A percentile compares a stretch with the other conserved stretches of the same genome.
phyloP scores from a whole-genome alignment of 2,113 vertebrate genomes.

The Spea bombifrons region DNA sequence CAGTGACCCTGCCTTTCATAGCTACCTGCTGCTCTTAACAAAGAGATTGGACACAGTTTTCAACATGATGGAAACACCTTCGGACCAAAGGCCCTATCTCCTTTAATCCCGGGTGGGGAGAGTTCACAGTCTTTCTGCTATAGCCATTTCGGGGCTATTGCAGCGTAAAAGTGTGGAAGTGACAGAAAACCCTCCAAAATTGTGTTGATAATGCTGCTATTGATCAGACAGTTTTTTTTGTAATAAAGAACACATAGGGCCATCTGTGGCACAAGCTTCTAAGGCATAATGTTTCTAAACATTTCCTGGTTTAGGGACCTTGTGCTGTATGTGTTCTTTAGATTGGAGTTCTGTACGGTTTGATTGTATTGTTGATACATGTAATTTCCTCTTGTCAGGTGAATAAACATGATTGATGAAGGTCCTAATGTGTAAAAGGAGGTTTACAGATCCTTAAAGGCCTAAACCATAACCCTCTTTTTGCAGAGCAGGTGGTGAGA shows the following conservation, averaged over 20 bases:
- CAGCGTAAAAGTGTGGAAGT: rapidly evolving
- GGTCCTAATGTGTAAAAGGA: constrained; percentile 13
- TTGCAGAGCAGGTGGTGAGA: constrained; percentile 6
- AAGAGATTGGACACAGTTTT: constrained; percentile 87
- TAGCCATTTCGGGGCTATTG: constrained; percentile 17
- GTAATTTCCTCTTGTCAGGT: constrained; percentile 35
- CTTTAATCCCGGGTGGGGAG: constrained; percentile 16
- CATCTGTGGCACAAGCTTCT: constrained; percentile 41
- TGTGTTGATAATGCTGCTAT: background rate
- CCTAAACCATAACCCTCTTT: constrained; percentile 20
- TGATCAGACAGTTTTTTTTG: constrained; percentile 23
- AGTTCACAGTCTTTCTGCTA: constrained; percentile 33
- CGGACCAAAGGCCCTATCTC: constrained; percentile 49
- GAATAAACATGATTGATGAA: constrained; percentile 41
- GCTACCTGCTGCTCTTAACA: constrained; percentile 94
- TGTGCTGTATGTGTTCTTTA: constrained; percentile 5
- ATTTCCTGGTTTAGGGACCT: constrained; percentile 9
- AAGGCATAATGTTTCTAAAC: constrained; percentile 18
- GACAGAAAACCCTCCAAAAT: background rate
- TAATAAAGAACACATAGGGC: constrained; percentile 13
- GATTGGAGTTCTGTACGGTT: constrained; percentile 14
- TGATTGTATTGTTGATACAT: constrained; percentile 33
- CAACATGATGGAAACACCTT: constrained; percentile 78
- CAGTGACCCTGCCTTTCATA: constrained; percentile 70
- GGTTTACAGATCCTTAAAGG: constrained; percentile 4